phyloP scores from a whole-genome alignment of 2,797 vertebrate genomes.

The Microhierax caerulescens region DNA sequence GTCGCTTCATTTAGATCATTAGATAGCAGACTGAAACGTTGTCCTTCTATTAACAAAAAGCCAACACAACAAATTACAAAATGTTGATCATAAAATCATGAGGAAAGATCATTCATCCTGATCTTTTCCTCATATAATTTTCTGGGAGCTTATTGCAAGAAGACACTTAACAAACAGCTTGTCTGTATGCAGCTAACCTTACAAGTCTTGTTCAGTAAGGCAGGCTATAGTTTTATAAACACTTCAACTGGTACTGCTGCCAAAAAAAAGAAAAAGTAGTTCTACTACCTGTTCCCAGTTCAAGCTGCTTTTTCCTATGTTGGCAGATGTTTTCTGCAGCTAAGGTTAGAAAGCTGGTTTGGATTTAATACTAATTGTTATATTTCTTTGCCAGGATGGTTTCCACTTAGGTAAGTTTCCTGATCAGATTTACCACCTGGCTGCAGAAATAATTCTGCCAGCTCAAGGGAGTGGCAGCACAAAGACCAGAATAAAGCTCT shows the following conservation, averaged over 20 bases:
- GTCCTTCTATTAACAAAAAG: not conserved
- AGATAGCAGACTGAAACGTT: not conserved
- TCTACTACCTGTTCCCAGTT: not conserved
- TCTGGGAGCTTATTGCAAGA: not conserved
- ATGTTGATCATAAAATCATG: not conserved
- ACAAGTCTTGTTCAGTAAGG: not conserved
- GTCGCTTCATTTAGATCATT: not conserved
- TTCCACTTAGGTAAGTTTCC: not conserved
- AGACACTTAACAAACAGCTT: not conserved
- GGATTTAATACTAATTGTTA: not conserved
- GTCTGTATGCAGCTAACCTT: not conserved
- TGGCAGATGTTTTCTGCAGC: not conserved
- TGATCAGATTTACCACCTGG: not conserved
- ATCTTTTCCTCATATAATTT: not conserved
- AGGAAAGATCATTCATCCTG: not conserved
- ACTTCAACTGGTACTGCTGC: not conserved
- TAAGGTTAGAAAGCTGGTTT: not conserved
- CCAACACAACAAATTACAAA: not conserved
- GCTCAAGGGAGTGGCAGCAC: not conserved
- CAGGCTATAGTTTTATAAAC: not conserved
- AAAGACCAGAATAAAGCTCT: not conserved
- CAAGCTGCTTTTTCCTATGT: not conserved
- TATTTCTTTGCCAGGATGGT: not conserved
- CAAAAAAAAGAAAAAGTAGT: not conserved
- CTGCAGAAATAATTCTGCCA: not conserved